Evolutionary conservation across 2,888 invertebrate species (phyloP), one percentile per base, ranked within the genome.

Genomic region (Siphlonurus alternatus): DNA sequence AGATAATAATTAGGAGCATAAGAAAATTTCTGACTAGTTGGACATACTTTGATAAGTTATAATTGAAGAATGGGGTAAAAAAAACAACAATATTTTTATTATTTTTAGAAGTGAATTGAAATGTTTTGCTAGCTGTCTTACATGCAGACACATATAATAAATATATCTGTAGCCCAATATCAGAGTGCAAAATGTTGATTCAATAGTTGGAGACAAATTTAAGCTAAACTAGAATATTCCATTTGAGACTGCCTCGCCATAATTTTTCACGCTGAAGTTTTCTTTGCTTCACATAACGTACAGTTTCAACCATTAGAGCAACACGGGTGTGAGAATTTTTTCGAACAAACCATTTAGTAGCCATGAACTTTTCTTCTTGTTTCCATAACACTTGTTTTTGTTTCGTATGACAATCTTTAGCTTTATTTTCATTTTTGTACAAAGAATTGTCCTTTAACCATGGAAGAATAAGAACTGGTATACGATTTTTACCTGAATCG

Each of bases 401-500:
- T 38, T 38, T 38, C 15, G 15, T 10, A 10, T 10, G 7, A 38
- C 15, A 15, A 38, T 38, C 15, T 15, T 38, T 38, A 38, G 15
- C 38, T 10, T 38, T 38, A 38, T 38, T 38, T 38, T 38, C 15
- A 15, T 15, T 38, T 10, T 38, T 38, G 38, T 15, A 10, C 5
- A 38, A 10, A 15, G 15, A 38, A 10, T 38, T 38, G 15, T 38
- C 38, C 56, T 56, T 56, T 10, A 56, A 22, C 56, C 56, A 56
- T 22, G 56, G 56, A 10, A 56, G 22, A 5, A 20, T n/a, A 7
- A 56, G 56, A n/a, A 20, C 56, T n/a, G 56, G 56, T 5, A 56
- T 56, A 7, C 15, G 7, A 22, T 56, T 56, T 38, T 68, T 69
- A 74, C 76, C 73, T 66, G 72, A 70, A 54, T 71, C 73, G 66